Conservation (phyloP, 2,113 vertebrate genomes). For the Sclerurus mexicanus region DNA sequence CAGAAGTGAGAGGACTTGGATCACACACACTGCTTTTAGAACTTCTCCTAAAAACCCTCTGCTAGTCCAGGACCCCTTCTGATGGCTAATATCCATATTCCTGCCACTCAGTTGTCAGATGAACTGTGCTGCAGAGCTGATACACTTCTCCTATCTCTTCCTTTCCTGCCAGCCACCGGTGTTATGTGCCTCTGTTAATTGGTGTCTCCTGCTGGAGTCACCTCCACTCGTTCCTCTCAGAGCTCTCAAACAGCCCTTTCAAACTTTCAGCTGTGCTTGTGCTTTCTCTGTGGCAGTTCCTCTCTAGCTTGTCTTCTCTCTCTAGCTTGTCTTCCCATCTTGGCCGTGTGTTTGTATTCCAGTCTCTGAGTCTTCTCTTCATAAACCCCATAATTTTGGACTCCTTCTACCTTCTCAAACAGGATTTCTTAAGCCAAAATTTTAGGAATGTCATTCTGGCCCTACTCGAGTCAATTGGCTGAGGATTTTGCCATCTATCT, state of each 20-base stretch:
- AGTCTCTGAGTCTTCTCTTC: neutral
- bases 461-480: neutral
- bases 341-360: neutral
- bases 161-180: neutral
- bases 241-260: neutral
- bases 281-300: neutral
- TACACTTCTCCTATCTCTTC: neutral
- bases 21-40: neutral
- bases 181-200: neutral
- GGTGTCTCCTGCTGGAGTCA: neutral
- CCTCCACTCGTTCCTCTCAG: fast-evolving
- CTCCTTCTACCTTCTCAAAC: constrained; percentile 24
- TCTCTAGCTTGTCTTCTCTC: neutral
- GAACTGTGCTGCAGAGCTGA: neutral
- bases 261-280: neutral
- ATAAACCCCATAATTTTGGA: neutral
- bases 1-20: neutral
- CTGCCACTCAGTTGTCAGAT: neutral
- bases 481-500: neutral
- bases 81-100: neutral
- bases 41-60: neutral
- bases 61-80: neutral
- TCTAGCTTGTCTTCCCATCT: neutral
- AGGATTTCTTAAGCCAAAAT: neutral
- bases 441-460: constrained; percentile 23